These are phyloP conservation scores for Varecia variegata DNA, from an alignment of 2,797 vertebrate species.

Conservation along the genomic window DNA sequence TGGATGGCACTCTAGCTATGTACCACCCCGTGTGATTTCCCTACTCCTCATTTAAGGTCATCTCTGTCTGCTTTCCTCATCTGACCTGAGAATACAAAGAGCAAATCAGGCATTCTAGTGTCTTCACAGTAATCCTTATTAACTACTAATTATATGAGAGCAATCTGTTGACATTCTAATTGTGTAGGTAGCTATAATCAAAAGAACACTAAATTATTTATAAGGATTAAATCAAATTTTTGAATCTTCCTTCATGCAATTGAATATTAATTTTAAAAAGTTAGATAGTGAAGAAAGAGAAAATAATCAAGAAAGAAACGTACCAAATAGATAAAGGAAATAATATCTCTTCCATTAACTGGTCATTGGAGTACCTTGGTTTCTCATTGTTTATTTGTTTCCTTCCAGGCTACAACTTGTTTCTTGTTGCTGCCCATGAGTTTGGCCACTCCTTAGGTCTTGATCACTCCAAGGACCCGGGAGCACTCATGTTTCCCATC, in stretches of 20 bases:
- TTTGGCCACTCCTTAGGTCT: slow-evolving; percentile 93
- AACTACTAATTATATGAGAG: not conserved
- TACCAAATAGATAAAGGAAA: not conserved
- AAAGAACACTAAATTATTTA: not conserved
- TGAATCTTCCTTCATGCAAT: not conserved
- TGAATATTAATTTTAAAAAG: not conserved
- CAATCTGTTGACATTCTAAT: not conserved
- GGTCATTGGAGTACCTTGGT: not conserved
- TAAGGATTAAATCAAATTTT: not conserved
- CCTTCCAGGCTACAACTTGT: slow-evolving; percentile 88
- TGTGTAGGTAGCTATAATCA: not conserved
- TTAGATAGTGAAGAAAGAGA: not conserved
- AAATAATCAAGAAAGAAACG: not conserved
- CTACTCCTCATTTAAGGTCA: not conserved
- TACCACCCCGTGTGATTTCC: not conserved
- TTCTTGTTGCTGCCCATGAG: slow-evolving; percentile 91
- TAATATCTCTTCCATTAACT: not conserved
- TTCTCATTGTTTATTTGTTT: slow-evolving; percentile 29
- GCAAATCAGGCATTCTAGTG: not conserved
- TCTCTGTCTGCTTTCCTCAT: not conserved
- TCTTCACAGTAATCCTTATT: not conserved
- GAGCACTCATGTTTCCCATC: slow-evolving; percentile 92
- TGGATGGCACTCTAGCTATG: not conserved
- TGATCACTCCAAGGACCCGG: slow-evolving; percentile 89
- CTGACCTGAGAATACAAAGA: not conserved